Conservation (phyloP, 1,140 invertebrate species). For the Scaptomyza graminum region DNA sequence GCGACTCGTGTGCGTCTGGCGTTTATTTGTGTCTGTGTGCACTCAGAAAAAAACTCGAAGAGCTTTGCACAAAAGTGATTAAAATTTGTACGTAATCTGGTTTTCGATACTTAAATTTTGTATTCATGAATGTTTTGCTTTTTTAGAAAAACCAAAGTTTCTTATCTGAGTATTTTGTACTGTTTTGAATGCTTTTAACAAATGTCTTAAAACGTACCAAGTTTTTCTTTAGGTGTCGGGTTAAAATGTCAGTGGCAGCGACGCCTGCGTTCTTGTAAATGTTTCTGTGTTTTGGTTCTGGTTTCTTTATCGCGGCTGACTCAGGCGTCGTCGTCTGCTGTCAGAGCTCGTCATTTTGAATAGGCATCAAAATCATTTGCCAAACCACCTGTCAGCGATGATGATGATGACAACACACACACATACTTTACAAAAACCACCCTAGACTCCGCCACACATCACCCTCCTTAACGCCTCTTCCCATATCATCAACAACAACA, state of each 20-base stretch:
- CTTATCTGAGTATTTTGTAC: too few relatives aligned
- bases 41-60: neutral
- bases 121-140: too few relatives aligned
- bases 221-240: neutral
- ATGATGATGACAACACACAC: neutral
- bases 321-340: slow-evolving; percentile 25
- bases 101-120: too few relatives aligned
- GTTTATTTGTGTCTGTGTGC: neutral
- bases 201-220: too few relatives aligned
- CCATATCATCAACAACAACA: slow-evolving; percentile 36
- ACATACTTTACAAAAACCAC: neutral
- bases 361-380: slow-evolving; percentile 52
- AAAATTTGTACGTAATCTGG: too few relatives aligned
- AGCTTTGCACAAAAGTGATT: neutral
- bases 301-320: slow-evolving; percentile 33
- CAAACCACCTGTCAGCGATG: slow-evolving; percentile 67
- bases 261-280: neutral
- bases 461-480: too few relatives aligned
- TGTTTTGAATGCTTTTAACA: too few relatives aligned
- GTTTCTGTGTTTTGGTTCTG: slow-evolving; percentile 4
- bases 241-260: neutral
- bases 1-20: slow-evolving; percentile 4
- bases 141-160: too few relatives aligned
- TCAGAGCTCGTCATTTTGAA: slow-evolving; percentile 48
- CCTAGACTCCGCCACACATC: neutral